Evolutionary conservation across 2,797 vertebrate species (phyloP).

Genomic region (Danio tinwini): DNA sequence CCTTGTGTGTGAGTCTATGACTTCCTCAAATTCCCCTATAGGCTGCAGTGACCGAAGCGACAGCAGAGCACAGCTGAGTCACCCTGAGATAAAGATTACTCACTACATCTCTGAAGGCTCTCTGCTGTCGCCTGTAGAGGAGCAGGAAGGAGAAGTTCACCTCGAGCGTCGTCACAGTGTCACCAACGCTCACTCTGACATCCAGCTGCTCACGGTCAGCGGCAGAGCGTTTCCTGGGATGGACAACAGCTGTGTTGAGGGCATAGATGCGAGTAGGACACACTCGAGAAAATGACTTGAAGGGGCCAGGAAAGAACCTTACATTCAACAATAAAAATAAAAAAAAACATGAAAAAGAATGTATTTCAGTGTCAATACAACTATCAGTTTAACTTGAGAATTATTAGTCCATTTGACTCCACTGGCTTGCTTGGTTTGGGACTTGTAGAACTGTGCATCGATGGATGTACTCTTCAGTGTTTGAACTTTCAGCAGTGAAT

Average conservation of each 20-base stretch:
- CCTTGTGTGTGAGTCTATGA: background rate
- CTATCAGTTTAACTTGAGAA: background rate
- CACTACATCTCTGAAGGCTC: slow-evolving; percentile 62
- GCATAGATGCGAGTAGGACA: slow-evolving; percentile 68
- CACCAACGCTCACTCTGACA: slow-evolving; percentile 81
- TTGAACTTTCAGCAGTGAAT: too few relatives aligned
- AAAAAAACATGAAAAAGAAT: background rate
- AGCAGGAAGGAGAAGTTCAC: slow-evolving; percentile 84
- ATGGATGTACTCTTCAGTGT: too few relatives aligned
- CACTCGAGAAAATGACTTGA: background rate
- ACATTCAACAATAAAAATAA: slow-evolving; percentile 19
- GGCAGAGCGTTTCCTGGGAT: slow-evolving; percentile 30
- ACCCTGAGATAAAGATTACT: slow-evolving; percentile 55
- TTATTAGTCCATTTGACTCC: background rate
- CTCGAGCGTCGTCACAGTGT: slow-evolving; percentile 82
- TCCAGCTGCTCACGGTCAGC: slow-evolving; percentile 82
- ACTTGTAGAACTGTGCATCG: too few relatives aligned
- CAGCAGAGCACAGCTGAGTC: background rate
- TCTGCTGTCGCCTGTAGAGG: slow-evolving; percentile 76
- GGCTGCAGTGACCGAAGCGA: slow-evolving; percentile 17
- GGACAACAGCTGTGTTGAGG: slow-evolving; percentile 68
- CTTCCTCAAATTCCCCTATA: slow-evolving; percentile 12
- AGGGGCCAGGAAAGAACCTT: background rate
- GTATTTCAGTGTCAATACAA: slow-evolving; percentile 39
- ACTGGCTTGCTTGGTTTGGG: too few relatives aligned